Evolutionary conservation across 2,888 invertebrate genomes (phyloP).

Genomic region (Agrochola lota): DNA sequence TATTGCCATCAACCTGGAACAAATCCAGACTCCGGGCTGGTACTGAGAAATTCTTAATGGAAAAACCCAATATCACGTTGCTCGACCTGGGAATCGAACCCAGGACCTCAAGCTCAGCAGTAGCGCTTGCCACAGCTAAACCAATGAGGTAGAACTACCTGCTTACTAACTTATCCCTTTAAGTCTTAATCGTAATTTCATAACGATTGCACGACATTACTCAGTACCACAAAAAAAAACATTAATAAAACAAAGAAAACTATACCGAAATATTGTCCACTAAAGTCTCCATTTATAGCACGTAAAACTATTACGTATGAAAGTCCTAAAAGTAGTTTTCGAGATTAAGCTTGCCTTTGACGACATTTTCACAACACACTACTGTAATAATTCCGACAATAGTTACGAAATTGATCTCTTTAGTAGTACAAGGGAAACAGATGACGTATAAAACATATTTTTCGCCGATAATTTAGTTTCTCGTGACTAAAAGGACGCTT

Average conservation of each 20-base stretch:
- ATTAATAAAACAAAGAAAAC: neutral
- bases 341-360: constrained; percentile 18
- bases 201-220: neutral
- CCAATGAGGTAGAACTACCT: no score
- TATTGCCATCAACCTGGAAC: no score
- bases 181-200: neutral
- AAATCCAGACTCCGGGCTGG: no score
- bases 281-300: neutral
- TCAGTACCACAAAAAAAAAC: neutral
- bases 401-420: constrained; percentile 44
- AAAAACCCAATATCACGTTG: no score
- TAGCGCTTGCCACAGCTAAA: no score
- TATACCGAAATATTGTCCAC: neutral
- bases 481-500: constrained; percentile 26
- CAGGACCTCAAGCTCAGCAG: no score
- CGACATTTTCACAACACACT: constrained; percentile 31
- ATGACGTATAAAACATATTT: constrained; percentile 44
- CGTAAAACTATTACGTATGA: constrained; percentile 33
- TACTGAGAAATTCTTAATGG: no score
- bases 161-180: no score
- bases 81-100: no score
- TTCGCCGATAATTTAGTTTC: constrained; percentile 23
- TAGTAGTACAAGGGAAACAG: constrained; percentile 27
- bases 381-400: constrained; percentile 21
- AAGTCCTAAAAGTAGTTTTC: constrained; percentile 23